phyloP scores from a whole-genome alignment of 2,113 vertebrate genomes.

The Gymnarchus niloticus region DNA sequence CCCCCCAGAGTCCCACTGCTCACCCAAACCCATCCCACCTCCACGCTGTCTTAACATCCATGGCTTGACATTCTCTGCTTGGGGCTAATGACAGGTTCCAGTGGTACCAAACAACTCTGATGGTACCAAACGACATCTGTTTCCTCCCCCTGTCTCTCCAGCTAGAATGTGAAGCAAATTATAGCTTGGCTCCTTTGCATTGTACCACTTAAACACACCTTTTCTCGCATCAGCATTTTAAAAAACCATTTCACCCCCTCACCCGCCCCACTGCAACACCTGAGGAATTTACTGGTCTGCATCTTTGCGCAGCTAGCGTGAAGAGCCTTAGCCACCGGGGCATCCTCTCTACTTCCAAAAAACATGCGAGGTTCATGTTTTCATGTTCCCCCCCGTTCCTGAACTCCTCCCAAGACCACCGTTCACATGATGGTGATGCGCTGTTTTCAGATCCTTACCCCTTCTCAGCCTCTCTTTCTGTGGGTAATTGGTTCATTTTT shows the following conservation, averaged over 20 bases:
- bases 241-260: not conserved
- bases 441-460: not conserved
- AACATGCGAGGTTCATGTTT: not conserved
- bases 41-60: conserved; percentile 9
- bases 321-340: not conserved
- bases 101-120: conserved; percentile 12
- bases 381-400: not conserved
- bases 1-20: not conserved
- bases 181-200: not conserved
- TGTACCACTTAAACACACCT: too few species aligned
- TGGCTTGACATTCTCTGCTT: conserved; percentile 12
- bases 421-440: too few species aligned
- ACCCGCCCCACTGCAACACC: too few species aligned
- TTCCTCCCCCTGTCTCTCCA: not conserved
- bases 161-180: not conserved
- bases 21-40: not conserved
- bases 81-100: not conserved
- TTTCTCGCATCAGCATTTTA: not conserved
- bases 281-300: not conserved
- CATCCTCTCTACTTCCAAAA: not conserved
- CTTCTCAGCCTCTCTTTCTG: not conserved
- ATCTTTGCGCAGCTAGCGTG: not conserved
- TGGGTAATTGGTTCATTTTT: not conserved
- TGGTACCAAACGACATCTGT: not conserved
- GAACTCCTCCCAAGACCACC: not conserved